Base-by-base conservation (phyloP, 2,797 vertebrate species). In the Halcyon badia region DNA sequence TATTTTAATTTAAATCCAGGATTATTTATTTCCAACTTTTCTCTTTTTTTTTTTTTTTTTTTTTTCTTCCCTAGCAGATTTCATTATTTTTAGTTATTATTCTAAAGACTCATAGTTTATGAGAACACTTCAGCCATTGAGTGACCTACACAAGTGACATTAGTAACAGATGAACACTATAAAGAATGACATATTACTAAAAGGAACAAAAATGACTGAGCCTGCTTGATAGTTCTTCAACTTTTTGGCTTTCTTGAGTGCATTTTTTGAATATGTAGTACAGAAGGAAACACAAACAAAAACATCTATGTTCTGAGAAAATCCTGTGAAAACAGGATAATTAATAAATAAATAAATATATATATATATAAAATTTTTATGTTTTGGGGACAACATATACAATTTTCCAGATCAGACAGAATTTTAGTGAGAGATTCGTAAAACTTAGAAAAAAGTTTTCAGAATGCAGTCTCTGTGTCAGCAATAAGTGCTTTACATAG, bases 211-310 rank as follows among this genome's bases (percentile, higher is more conserved):
- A 79, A 48, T 44, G 5, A 6, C 11, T 79, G 7, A 58, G 22
- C 2, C 14, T 70, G 7, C 5, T 56, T 64, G 6, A 51, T 62
- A 3, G 1, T 66, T 82, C 20, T 58, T 62, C 54, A 60, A 22
- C 1, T 12, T 65, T 75, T 79, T 54, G 5, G 2, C 1, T 54
- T 3, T 64, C n/a, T 16, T 13, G 7, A 75, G 2, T 8, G 3
- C 2, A 44, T 82, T 61, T 48, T 46, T 42, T 20, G 8, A 35
- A 35, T 26, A 35, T 0, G 1, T 13, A 7, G 33, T 60, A 46
- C 15, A 82, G 31, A 49, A 71, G 3, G 7, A 75, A 87, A 68
- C 28, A 37, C 1, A 52, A 37, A 33, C 0, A 52, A 37, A 21
- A 61, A 18, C 15, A 28, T 6, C 9, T 18, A 44, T 3, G 9